phyloP scores from a whole-genome alignment of 2,797 vertebrate species.

The Miichthys miiuy region DNA sequence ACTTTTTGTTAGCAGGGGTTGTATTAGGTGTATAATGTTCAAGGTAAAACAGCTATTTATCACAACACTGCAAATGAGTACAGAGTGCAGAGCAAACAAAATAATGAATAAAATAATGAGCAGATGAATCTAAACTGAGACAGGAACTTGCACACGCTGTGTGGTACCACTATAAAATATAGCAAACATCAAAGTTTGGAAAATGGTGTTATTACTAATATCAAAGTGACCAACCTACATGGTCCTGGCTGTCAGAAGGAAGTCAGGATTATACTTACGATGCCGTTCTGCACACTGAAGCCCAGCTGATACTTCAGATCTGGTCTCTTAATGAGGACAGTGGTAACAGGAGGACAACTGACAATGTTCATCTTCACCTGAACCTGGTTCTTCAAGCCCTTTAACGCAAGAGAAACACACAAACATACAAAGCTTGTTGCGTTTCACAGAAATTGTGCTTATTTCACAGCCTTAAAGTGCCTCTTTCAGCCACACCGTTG shows the following conservation, averaged over 20 bases:
- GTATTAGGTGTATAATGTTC: not conserved
- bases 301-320: conserved; percentile 99
- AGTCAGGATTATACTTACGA: conserved; percentile 82
- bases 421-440: not conserved
- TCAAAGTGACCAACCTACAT: not conserved
- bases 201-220: not conserved
- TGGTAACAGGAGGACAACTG: conserved; percentile 98
- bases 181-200: not conserved
- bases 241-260: too few species aligned
- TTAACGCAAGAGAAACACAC: conserved; percentile 51
- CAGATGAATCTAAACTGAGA: conserved; percentile 24
- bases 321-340: conserved; percentile 98
- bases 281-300: conserved; percentile 99
- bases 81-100: conserved; percentile 12
- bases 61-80: conserved; percentile 4
- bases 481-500: not conserved
- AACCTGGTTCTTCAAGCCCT: conserved; percentile 99
- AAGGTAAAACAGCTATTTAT: conserved; percentile 31
- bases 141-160: not conserved
- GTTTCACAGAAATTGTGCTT: not conserved
- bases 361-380: conserved; percentile 99
- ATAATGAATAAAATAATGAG: conserved; percentile 27
- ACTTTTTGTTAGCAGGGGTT: not conserved
- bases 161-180: not conserved
- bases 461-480: not conserved